phyloP scores from a whole-genome alignment of 2,113 vertebrate genomes.

The Narcine bancroftii region DNA sequence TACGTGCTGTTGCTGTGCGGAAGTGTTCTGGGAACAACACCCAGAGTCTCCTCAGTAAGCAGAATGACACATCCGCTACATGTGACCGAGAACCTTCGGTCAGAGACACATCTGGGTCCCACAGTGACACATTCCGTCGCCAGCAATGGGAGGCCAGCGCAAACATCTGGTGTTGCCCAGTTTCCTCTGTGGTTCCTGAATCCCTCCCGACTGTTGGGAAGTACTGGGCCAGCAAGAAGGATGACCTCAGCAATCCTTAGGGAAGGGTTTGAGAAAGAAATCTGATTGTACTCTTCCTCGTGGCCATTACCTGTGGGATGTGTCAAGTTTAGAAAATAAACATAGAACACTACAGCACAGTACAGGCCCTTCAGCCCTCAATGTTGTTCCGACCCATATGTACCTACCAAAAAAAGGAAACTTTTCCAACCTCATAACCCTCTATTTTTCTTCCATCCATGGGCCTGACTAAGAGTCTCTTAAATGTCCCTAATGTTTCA shows the following conservation, averaged over 20 bases:
- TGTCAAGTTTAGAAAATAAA: no score
- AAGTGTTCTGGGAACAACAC: neutral
- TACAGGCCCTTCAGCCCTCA: no score
- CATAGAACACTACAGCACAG: no score
- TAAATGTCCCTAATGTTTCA: no score
- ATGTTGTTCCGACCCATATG: no score
- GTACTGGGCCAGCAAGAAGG: neutral
- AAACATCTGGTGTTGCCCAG: neutral
- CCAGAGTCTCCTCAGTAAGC: neutral
- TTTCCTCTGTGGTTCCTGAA: neutral
- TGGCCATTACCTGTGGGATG: no score
- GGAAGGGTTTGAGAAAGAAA: neutral
- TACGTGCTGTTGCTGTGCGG: neutral
- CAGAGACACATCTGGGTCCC: neutral
- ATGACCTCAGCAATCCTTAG: neutral
- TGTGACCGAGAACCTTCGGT: neutral
- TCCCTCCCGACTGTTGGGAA: neutral
- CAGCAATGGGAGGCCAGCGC: neutral
- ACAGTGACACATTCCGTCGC: neutral
- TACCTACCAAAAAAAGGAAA: no score
- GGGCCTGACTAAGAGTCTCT: no score
- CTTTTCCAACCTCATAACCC: no score
- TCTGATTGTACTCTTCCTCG: no score
- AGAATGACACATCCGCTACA: neutral
- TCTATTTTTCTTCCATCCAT: no score